These are phyloP conservation scores for Potorous gilbertii DNA, from an alignment of 2,797 vertebrate species.

Conservation along the genomic window DNA sequence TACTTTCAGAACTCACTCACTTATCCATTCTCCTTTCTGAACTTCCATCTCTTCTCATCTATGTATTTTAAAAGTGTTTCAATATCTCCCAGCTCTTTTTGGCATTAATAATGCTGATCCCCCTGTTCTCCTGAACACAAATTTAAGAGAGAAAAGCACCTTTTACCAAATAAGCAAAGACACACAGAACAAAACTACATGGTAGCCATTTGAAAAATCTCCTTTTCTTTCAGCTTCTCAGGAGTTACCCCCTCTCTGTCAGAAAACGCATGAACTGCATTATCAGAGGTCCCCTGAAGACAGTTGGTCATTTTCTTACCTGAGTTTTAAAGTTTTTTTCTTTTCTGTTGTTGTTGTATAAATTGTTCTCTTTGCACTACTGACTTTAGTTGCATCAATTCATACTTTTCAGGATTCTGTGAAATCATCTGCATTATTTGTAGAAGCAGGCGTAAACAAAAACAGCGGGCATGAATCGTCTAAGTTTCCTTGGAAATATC, in stretches of 20 bases:
- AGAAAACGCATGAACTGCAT: neutral
- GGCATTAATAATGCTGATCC: neutral
- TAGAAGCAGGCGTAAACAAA: neutral
- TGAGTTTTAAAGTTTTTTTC: neutral
- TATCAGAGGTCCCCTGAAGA: neutral
- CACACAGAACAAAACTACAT: neutral
- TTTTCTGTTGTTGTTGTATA: neutral
- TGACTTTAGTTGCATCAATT: neutral
- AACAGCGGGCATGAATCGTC: conserved; percentile 7
- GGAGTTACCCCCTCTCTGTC: neutral
- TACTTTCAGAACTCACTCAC: neutral
- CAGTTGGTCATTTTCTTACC: neutral
- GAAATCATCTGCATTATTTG: neutral
- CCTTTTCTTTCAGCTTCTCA: neutral
- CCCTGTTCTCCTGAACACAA: neutral
- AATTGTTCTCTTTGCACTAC: neutral
- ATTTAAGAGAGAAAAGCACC: neutral
- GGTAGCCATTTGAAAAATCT: neutral
- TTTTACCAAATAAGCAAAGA: neutral
- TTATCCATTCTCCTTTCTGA: neutral
- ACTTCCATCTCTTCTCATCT: neutral
- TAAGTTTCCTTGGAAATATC: conserved; percentile 28
- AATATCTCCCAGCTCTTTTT: neutral
- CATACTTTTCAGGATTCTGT: neutral
- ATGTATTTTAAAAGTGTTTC: neutral